Base-by-base conservation (phyloP, 2,888 invertebrate species). In the Electrophaes corylata region DNA sequence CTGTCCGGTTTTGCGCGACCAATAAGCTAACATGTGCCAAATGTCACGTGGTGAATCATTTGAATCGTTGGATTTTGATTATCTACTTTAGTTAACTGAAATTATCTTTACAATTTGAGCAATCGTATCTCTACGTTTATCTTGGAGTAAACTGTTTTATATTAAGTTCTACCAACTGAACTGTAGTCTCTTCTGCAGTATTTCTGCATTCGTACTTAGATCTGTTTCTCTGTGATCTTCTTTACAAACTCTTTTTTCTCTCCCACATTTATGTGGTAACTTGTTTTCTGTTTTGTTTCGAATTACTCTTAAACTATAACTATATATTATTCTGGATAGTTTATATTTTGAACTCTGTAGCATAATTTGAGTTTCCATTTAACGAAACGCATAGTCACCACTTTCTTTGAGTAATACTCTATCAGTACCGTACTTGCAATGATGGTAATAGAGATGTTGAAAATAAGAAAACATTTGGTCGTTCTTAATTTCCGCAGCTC, bases 1-100 rank as follows among this genome's bases (percentile, higher is more conserved):
- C 74, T 71, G 68, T 66, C 68, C 62, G 60, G 63, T 66, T 61
- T 65, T 65, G 68, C 67, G 67, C 70, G 66, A 49, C 57, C 57
- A 40, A 62, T 56, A 60, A 59, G 61, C 51, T 55, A 53, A 64
- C 66, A 67, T 69, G 67, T 66, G 68, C 65, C 60, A 58, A 65
- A 66, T 66, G 67, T 66, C 56, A 64, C 56, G 62, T 35, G 54
- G 48, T 70, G 70, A 72, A 62, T 72, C 69, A 72, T 58, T 43
- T 29, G 2, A 52, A 57, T 53, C 66, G 70, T 70, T 71, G 44
- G 57, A 26, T 58, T 69, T 66, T 54, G 16, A 55, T 59, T 59
- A 51, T 61, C 50, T 29, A 41, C 29, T 49, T 49, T 29, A 0
- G n/a, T 45, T 4, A 31, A 35, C 12, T 14, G 14, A 14, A 29